These are phyloP conservation scores for Sylvilagus bachmani DNA, from an alignment of 2,113 vertebrate genomes.

Conservation along the genomic window DNA sequence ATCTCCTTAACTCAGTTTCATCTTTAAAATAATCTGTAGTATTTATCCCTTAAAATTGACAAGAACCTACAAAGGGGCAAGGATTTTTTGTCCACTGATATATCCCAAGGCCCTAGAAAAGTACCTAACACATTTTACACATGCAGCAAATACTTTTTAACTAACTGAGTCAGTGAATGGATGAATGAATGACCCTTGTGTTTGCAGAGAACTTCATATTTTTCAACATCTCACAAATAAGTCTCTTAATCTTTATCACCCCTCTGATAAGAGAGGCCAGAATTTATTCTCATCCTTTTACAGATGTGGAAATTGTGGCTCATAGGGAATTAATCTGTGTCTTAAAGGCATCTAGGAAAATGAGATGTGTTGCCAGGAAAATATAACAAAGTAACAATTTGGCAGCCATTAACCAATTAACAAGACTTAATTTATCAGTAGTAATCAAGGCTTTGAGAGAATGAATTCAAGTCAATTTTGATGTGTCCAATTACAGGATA, in stretches of 20 bases:
- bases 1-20: not conserved
- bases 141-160: not conserved
- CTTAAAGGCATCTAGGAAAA: constrained; percentile 39
- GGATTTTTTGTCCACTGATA: not conserved
- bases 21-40: not conserved
- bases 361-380: not conserved
- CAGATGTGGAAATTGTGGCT: not conserved
- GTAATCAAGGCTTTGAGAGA: constrained; percentile 41
- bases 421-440: constrained; percentile 37
- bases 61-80: not conserved
- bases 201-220: not conserved
- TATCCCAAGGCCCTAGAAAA: not conserved
- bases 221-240: not conserved
- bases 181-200: not conserved
- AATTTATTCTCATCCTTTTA: not conserved
- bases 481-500: not conserved
- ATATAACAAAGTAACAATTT: constrained; percentile 45
- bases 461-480: constrained; percentile 27
- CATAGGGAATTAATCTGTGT: not conserved
- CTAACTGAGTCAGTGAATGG: not conserved
- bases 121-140: not conserved
- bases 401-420: constrained; percentile 28
- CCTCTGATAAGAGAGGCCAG: not conserved
- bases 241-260: not conserved
- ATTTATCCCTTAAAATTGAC: not conserved